phyloP scores from a whole-genome alignment of 2,888 invertebrate species.

The Melinaea menophilus region DNA sequence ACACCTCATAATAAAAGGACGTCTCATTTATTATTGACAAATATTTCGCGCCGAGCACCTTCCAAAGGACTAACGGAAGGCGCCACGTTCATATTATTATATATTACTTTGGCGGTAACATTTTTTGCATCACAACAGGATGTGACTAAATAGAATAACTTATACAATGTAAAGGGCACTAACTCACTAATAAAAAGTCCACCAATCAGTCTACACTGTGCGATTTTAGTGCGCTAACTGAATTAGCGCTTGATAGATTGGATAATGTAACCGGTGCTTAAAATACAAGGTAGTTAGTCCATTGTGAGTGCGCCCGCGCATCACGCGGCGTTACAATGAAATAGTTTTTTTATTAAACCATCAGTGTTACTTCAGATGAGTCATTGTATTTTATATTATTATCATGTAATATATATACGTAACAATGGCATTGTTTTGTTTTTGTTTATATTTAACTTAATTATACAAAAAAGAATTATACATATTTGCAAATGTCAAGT shows the following conservation, averaged over 20 bases:
- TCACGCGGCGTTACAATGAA: constrained; percentile 25
- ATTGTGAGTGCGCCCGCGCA: constrained; percentile 60
- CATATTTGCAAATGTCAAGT: too few species aligned
- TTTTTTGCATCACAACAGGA: constrained; percentile 50
- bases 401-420: background rate
- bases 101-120: constrained; percentile 56
- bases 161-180: too few species aligned
- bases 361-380: constrained; percentile 8
- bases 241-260: too few species aligned
- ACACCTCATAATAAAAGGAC: constrained; percentile 69
- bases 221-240: too few species aligned
- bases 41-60: constrained; percentile 71
- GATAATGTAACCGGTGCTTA: too few species aligned
- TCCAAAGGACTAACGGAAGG: constrained; percentile 66
- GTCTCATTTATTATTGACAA: constrained; percentile 78
- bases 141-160: constrained; percentile 42
- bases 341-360: constrained; percentile 12
- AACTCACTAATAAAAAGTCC: too few species aligned
- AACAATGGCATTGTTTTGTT: constrained; percentile 1
- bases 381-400: constrained; percentile 7
- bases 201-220: too few species aligned
- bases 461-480: background rate
- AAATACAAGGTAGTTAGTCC: constrained; percentile 38
- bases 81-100: constrained; percentile 69
- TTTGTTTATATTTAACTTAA: background rate